Base-by-base conservation (phyloP, 2,113 vertebrate genomes). In the Apodemus sylvaticus region DNA sequence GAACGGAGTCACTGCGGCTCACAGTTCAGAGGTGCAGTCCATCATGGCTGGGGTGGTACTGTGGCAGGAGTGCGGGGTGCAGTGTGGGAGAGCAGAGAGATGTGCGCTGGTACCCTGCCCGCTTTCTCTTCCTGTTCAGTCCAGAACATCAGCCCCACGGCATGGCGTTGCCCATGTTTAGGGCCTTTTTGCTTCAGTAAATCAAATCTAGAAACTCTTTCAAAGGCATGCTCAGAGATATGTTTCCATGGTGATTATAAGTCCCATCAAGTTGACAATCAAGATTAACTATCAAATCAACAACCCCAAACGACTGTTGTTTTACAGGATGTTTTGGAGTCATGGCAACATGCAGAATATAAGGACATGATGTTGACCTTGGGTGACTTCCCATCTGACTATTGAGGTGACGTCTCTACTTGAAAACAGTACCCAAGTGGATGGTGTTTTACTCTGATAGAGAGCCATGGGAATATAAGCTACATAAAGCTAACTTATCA, bases 401-500 rank as follows among this genome's bases (percentile, higher is more conserved):
- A 76, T 13, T 31, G 71, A 45, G 45, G 20, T 87, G 55, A 93
- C 0, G 62, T 22, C 53, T 5, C 29, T 62, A 93, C 73, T 73
- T 83, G 55, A 88, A 93, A 92, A 95, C 36, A 70, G 20, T 45
- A 89, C 82, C 58, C 14, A 87, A 91, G 89, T 79, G 26, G 22
- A 89, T 68, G 36, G 24, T 55, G 79, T 89, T 94, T 94, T 77
- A 90, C 48, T 78, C 17, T 17, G 9, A 60, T 36, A 89, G 95
- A 86, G 42, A 95, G 71, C 29, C 53, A 53, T 42, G 48, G 42
- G 94, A 95, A 74, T 87, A 34, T 64, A 93, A 95, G 96, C 55
- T 77, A 82, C 17, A 78, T 70, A 45, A 83, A 64, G 26, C 42
- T 82, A 93, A 89, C 11, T 62, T 91, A 88, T 93, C 60, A 60